Evolutionary conservation across 2,797 vertebrate genomes (phyloP).

Genomic region (Brotula barbata): DNA sequence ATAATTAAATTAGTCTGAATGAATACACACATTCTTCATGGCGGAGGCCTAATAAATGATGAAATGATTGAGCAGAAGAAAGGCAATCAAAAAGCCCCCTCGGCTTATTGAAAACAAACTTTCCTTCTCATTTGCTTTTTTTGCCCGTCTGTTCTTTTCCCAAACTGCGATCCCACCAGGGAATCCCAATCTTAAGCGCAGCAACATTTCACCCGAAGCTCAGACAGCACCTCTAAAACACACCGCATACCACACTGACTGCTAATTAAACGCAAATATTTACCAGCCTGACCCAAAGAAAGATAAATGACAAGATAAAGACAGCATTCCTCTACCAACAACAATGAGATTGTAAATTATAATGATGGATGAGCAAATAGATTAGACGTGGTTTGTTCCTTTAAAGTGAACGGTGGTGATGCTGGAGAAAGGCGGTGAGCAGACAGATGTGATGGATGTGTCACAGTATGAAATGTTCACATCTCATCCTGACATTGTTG

Average conservation of each 20-base stretch:
- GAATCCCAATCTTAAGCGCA: constrained; percentile 37
- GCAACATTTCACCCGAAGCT: constrained; percentile 28
- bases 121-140: constrained; percentile 9
- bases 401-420: no score
- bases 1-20: no score
- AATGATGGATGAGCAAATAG: neutral
- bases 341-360: neutral
- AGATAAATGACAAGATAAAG: neutral
- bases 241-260: neutral
- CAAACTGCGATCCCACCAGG: constrained; percentile 10
- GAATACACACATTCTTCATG: no score
- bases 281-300: neutral
- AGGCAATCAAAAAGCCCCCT: constrained; percentile 28
- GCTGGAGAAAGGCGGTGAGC: no score
- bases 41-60: no score
- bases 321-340: no score
- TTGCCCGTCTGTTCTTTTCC: no score
- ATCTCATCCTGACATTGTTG: no score
- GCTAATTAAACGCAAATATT: neutral
- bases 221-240: neutral
- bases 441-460: no score
- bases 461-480: no score
- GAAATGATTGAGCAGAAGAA: constrained; percentile 41
- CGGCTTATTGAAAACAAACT: constrained; percentile 29
- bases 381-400: neutral